A percentile compares a stretch with the other conserved stretches of the same genome.
phyloP scores from a whole-genome alignment of 2,113 vertebrate genomes.

The Capra hircus region DNA sequence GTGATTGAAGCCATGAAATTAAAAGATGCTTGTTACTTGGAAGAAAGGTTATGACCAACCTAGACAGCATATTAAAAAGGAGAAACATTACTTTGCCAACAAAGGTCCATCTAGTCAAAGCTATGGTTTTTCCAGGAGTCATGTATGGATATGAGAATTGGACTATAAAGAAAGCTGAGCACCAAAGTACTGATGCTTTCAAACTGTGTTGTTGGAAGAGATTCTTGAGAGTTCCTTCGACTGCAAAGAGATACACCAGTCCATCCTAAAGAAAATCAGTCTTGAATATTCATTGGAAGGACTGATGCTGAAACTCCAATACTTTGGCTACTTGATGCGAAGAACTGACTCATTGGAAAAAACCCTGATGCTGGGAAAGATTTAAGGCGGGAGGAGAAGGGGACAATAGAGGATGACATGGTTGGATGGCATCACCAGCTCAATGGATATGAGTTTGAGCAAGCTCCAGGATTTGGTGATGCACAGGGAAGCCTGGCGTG shows the following conservation, averaged over 20 bases:
- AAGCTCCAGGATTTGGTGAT: too few species aligned
- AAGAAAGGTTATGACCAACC: too few species aligned
- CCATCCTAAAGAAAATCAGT: not conserved
- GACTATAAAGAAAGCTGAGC: not conserved
- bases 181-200: fast-evolving
- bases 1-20: too few species aligned
- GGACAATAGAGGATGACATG: too few species aligned
- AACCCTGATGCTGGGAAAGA: too few species aligned
- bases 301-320: too few species aligned
- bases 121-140: not conserved
- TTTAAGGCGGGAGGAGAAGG: too few species aligned
- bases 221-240: not conserved
- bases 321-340: too few species aligned
- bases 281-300: not conserved
- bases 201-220: not conserved
- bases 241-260: not conserved
- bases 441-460: too few species aligned
- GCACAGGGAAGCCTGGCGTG: not conserved
- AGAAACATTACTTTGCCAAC: not conserved
- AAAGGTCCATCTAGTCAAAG: not conserved
- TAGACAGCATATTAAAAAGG: not conserved
- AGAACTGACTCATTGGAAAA: too few species aligned
- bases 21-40: too few species aligned
- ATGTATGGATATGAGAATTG: not conserved
- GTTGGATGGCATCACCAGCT: too few species aligned